Evolutionary conservation across 2,797 vertebrate species (phyloP).

Genomic region (Craterocephalus amniculus): DNA sequence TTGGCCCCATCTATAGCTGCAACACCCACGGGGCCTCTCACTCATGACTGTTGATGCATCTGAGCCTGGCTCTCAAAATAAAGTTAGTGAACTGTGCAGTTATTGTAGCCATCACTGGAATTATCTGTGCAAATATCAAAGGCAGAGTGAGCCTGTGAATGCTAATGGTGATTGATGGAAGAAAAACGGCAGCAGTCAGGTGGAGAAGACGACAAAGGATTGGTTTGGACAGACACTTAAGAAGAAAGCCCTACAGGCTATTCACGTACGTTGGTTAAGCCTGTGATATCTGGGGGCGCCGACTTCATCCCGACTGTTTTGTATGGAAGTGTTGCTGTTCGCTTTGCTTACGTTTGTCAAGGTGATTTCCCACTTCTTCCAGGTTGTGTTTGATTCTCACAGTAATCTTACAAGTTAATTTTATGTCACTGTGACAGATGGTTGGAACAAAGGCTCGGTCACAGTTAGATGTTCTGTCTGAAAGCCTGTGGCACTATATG

Average conservation of each 20-base stretch:
- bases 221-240: conserved; percentile 62
- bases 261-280: conserved; percentile 38
- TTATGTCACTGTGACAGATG: neutral
- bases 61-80: conserved; percentile 57
- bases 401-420: conserved; percentile 5
- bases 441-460: conserved; percentile 5
- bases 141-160: conserved; percentile 50
- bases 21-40: conserved; percentile 56
- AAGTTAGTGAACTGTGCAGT: conserved; percentile 64
- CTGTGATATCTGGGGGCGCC: conserved; percentile 35
- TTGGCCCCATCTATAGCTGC: conserved; percentile 53
- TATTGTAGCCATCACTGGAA: conserved; percentile 69
- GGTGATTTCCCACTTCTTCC: conserved; percentile 1
- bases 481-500: neutral
- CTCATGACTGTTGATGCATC: conserved; percentile 53
- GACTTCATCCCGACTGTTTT: conserved; percentile 25
- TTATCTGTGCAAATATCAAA: conserved; percentile 71
- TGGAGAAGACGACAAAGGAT: conserved; percentile 53
- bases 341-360: conserved; percentile 15
- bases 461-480: neutral
- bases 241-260: conserved; percentile 37
- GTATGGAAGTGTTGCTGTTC: conserved; percentile 22
- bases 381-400: neutral
- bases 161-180: conserved; percentile 56
- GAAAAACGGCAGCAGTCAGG: conserved; percentile 61